Evolutionary conservation across 2,113 vertebrate species (phyloP).

Genomic region (Phyllostomus hastatus): DNA sequence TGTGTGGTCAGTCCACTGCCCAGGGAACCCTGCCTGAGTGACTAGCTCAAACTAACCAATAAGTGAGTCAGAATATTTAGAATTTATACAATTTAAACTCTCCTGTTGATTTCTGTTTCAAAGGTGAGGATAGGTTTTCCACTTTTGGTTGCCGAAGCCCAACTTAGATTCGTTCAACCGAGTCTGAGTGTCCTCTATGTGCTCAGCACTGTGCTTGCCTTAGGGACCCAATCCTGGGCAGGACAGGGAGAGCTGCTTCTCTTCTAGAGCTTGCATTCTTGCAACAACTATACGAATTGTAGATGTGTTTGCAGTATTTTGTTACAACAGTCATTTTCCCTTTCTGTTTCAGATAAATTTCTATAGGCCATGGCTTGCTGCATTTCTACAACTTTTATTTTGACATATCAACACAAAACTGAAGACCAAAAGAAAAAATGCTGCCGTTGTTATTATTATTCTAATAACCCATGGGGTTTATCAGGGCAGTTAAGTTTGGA

Average conservation of each 20-base stretch:
- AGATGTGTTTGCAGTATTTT: background rate
- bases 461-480: background rate
- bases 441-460: background rate
- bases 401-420: background rate
- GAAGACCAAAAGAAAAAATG: background rate
- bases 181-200: background rate
- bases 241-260: background rate
- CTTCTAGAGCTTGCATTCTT: background rate
- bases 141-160: background rate
- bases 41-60: background rate
- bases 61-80: background rate
- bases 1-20: background rate
- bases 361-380: background rate
- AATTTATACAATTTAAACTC: background rate
- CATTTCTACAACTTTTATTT: background rate
- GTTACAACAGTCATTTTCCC: background rate
- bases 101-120: background rate
- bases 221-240: no score
- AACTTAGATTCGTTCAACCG: background rate
- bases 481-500: background rate
- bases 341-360: background rate
- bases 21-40: background rate
- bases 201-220: no score
- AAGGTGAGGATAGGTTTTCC: background rate
- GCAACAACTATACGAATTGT: background rate